Base-by-base conservation (phyloP, 2,888 invertebrate species). In the Tupiocoris notatus region DNA sequence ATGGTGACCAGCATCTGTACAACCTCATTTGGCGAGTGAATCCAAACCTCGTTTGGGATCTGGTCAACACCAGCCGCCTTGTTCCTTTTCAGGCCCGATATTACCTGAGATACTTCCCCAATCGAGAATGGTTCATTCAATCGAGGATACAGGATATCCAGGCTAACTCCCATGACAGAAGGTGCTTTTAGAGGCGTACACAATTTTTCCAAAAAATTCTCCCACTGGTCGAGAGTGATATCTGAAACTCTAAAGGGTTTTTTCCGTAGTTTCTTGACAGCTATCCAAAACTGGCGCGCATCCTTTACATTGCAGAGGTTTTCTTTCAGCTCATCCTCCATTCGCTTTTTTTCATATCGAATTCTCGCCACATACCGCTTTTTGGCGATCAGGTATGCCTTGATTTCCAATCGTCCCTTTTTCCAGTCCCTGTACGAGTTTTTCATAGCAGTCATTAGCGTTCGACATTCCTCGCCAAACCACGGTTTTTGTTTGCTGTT, bases 21-120 rank as follows among this genome's bases (percentile, higher is more conserved):
- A 16, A 23, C 61, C 17, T 59, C 61, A 7, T 16, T 16, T 7
- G 61, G 61, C 17, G 17, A 17, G 61, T 17, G 9, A 9, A 6
- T 7, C 17, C 61, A 16, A 16, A 59, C 63, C 22, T 63, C 63
- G 22, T 63, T 63, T 63, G 63, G 63, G 17, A 63, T 63, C 9
- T 63, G 63, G 17, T 63, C 63, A 20, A 20, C 18, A 12, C 63
- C 63, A 12, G 63, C 63, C 9, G 63, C 63, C 63, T 63, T 63
- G 7, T 21, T 63, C 17, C 22, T 63, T 23, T 63, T 63, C 9
- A 63, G 63, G 17, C 63, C 17, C 23, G 17, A 21, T n/a, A n/a
- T n/a, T n/a, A n/a, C n/a, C n/a, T n/a, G n/a, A n/a, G n/a, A n/a
- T n/a, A n/a, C n/a, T 62, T 62, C 63, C 18, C 6, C 63, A 16